Evolutionary conservation across 2,797 vertebrate genomes (phyloP).

Genomic region (Sebastes taczanowskii): DNA sequence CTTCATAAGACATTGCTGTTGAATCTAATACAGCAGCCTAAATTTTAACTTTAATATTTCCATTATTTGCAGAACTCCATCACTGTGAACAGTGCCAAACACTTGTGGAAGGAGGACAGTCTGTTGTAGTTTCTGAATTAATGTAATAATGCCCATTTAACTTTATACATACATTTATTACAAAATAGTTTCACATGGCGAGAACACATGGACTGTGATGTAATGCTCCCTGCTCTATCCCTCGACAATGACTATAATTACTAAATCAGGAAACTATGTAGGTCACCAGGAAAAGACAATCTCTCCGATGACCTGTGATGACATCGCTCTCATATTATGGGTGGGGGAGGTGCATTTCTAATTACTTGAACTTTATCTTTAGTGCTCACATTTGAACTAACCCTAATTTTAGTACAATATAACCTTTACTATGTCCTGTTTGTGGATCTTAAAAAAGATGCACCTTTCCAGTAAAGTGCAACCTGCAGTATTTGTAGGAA

Average conservation of each 20-base stretch:
- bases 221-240: constrained; percentile 16
- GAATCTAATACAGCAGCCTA: not conserved
- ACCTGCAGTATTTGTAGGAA: not conserved
- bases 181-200: not conserved
- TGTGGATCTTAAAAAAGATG: not conserved
- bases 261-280: constrained; percentile 50
- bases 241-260: constrained; percentile 42
- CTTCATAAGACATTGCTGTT: not conserved
- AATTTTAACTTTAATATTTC: not conserved
- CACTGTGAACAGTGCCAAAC: not conserved
- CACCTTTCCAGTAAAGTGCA: not conserved
- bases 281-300: constrained; percentile 51
- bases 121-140: not conserved
- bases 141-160: not conserved
- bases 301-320: constrained; percentile 45
- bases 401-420: not conserved
- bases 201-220: not conserved
- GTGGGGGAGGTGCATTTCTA: not conserved
- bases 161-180: not conserved
- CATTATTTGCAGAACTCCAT: not conserved
- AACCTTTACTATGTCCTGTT: not conserved
- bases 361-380: constrained; percentile 25
- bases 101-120: not conserved
- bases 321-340: not conserved
- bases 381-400: constrained; percentile 4